Evolutionary conservation across 2,113 vertebrate genomes (phyloP), one percentile per base, ranked within the genome.

Genomic region (Periophthalmus modestus): DNA sequence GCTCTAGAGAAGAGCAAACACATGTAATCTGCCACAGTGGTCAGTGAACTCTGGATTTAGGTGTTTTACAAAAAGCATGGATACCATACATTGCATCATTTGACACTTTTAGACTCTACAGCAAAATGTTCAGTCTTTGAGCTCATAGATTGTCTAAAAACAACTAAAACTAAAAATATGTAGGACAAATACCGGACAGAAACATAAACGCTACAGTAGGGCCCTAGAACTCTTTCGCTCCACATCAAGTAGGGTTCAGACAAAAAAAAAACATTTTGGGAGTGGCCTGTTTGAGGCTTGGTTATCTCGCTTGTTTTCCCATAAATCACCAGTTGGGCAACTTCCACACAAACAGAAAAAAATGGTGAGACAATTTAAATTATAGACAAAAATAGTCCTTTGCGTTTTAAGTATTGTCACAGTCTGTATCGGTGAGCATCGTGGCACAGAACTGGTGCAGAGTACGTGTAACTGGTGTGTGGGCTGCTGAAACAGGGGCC

Each of bases 11-110:
- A 76, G 68, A 57, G 70, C 72, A 87, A 85, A 92, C 66, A 67
- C 72, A 66, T 79, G 67, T 69, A 72, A 62, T 73, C 79, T 63
- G 72, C 55, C 78, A 74, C 59, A 11, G 46, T 82, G 86, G 84
- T 89, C 82, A 83, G 71, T 89, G 66, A 85, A 74, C 84, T 79
- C 52, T 71, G 62, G 68, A 23, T 52, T 73, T 13, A 24, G 57
- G 1, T 1, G 28, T 3, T 28, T 13, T 59, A 14, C 15, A 6
- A 61, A 33, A 7, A 61, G 23, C 59, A 62, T 62, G 7, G 6
- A 28, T 33, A 59, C 28, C 24, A 62, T 62, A 18, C 14, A 28
- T 62, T 34, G 59, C 59, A 19, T 34, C 13, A 62, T 62, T 4
- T 59, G 4, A 14, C 55, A 14, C 15, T 19, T 54, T n/a, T n/a